A percentile compares a stretch with the other conserved stretches of the same genome.
These are phyloP conservation scores for Phrynocephalus forsythii DNA, from an alignment of 2,797 vertebrate genomes.

Conservation along the genomic window DNA sequence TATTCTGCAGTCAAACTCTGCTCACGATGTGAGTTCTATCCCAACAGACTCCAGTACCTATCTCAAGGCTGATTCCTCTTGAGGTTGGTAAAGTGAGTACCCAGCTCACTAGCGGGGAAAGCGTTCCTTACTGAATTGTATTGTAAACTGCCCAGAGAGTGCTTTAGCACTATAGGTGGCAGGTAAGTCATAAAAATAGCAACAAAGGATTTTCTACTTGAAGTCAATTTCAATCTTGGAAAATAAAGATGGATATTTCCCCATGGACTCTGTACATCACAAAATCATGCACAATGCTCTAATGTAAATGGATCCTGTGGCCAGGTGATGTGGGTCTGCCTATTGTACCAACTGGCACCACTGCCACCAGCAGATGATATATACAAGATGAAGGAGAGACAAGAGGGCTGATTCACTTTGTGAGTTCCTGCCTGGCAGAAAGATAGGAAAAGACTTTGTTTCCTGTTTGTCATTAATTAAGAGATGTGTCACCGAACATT, in stretches of 20 bases:
- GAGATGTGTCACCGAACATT: conserved; percentile 25
- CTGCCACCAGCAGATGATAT: background rate
- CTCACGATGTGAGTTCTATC: too few relatives aligned
- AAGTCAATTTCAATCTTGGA: background rate
- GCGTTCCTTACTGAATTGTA: too few relatives aligned
- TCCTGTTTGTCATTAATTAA: conserved; percentile 23
- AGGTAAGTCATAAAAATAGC: too few relatives aligned
- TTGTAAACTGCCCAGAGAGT: too few relatives aligned
- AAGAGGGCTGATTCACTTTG: background rate
- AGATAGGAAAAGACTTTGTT: background rate
- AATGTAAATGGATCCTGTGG: background rate
- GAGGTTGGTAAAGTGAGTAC: too few relatives aligned
- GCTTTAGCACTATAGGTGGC: too few relatives aligned
- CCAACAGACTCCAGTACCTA: too few relatives aligned
- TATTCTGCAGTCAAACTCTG: too few relatives aligned
- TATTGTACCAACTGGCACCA: background rate
- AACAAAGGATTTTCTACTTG: background rate
- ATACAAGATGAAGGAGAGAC: background rate
- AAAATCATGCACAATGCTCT: background rate
- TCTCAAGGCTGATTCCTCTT: too few relatives aligned
- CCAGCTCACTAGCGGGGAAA: too few relatives aligned
- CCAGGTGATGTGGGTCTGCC: background rate
- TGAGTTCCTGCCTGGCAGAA: background rate
- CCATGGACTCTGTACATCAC: background rate
- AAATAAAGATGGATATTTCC: background rate